Conservation (phyloP, 2,888 invertebrate species). For the Amphiduros pacificus region DNA sequence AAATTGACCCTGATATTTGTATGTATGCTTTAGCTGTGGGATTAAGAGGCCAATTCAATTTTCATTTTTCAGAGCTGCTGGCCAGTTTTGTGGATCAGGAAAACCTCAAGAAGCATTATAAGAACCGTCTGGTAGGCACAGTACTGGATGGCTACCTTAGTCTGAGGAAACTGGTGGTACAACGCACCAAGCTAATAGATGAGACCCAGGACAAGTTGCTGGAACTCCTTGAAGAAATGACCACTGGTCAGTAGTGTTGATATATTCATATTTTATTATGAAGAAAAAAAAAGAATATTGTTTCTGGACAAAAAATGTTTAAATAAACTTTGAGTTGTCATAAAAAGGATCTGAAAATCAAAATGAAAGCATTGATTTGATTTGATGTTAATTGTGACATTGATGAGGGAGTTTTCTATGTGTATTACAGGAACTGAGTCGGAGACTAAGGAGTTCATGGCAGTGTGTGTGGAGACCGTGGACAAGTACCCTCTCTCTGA, state of each 20-base stretch:
- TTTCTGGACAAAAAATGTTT: too few relatives aligned
- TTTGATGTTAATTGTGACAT: not conserved
- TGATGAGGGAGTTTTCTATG: not conserved
- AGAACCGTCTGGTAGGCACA: constrained; percentile 83
- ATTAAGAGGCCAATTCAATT: constrained; percentile 1
- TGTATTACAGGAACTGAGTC: constrained; percentile 77
- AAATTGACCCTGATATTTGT: too few relatives aligned
- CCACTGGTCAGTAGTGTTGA: constrained; percentile 71
- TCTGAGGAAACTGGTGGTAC: constrained; percentile 85
- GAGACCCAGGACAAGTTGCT: constrained; percentile 94
- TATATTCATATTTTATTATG: too few relatives aligned
- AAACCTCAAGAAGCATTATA: constrained; percentile 85
- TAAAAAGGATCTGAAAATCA: too few relatives aligned
- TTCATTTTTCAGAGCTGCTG: constrained; percentile 69
- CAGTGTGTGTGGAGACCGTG: constrained; percentile 93
- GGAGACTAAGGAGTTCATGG: constrained; percentile 96
- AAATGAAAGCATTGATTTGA: too few relatives aligned
- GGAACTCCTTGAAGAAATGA: constrained; percentile 92
- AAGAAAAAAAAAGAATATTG: too few relatives aligned
- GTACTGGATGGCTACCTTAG: constrained; percentile 93
- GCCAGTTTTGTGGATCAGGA: constrained; percentile 86
- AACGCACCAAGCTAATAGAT: constrained; percentile 90
- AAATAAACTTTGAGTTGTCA: too few relatives aligned
- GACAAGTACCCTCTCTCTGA: constrained; percentile 85
- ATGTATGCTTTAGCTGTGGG: too few relatives aligned